These are phyloP conservation scores for Lepidocolaptes lacrymiger DNA, from an alignment of 2,797 vertebrate species.

Conservation along the genomic window DNA sequence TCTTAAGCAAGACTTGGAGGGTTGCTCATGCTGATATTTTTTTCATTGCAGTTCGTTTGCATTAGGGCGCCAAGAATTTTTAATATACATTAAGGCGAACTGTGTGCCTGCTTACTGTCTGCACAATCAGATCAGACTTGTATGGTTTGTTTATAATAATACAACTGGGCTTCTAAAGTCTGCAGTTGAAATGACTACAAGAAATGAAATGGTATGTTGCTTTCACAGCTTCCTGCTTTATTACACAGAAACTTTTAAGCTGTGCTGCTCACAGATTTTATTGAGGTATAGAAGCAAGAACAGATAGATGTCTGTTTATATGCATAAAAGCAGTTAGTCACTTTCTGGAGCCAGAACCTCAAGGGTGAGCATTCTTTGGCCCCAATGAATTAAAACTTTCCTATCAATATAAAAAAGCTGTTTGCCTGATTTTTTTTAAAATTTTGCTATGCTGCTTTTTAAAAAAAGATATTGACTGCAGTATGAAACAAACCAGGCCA, in stretches of 20 bases:
- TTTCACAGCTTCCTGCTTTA: background rate
- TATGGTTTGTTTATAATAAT: background rate
- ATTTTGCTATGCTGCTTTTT: background rate
- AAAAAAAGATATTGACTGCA: background rate
- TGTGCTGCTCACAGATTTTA: background rate
- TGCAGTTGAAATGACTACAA: background rate
- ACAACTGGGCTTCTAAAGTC: background rate
- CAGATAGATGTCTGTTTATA: background rate
- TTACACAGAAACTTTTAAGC: background rate
- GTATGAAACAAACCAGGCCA: background rate
- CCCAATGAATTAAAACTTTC: background rate
- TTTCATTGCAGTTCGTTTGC: background rate
- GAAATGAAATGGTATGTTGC: background rate
- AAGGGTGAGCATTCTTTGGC: background rate
- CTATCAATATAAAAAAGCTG: background rate
- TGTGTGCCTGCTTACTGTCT: background rate
- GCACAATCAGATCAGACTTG: background rate
- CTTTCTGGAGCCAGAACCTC: background rate
- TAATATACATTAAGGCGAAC: background rate
- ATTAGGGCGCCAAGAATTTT: constrained; percentile 31
- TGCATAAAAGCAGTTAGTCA: background rate
- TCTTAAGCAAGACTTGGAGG: background rate
- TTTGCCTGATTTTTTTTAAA: background rate
- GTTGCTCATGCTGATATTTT: background rate
- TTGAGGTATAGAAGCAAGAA: background rate